phyloP scores from a whole-genome alignment of 2,797 vertebrate species.

The Phylloscopus collybita region DNA sequence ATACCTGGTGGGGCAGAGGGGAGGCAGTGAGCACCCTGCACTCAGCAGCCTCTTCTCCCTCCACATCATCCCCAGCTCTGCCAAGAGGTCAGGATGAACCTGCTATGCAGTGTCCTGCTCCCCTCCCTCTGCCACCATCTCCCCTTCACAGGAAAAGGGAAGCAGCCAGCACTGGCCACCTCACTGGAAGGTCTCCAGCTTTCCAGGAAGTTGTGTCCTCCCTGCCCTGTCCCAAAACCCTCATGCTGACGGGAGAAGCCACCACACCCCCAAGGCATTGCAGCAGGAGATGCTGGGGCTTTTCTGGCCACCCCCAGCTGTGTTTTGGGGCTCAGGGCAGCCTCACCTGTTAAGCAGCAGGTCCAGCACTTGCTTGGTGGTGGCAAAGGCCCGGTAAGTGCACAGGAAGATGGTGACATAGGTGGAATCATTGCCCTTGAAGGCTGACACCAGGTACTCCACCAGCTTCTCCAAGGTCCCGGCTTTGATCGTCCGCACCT shows the following conservation, averaged over 20 bases:
- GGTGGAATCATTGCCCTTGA: constrained; percentile 95
- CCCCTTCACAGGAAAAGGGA: accelerated
- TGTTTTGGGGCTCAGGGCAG: not conserved
- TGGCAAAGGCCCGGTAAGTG: constrained; percentile 94
- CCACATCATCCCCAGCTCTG: not conserved
- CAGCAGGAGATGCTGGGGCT: not conserved
- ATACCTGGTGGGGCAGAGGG: constrained; percentile 77
- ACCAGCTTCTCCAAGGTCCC: constrained; percentile 97
- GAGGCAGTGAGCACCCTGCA: not conserved
- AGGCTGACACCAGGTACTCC: constrained; percentile 96
- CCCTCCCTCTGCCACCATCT: not conserved
- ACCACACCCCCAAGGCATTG: not conserved
- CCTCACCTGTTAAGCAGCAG: constrained; percentile 93
- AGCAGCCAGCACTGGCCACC: not conserved
- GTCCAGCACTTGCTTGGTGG: constrained; percentile 95
- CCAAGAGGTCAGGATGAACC: not conserved
- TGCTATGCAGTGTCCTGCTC: accelerated
- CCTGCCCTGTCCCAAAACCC: not conserved
- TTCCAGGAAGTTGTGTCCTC: not conserved
- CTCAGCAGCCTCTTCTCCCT: not conserved
- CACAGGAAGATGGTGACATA: constrained; percentile 98
- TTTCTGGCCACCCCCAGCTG: not conserved
- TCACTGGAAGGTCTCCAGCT: not conserved
- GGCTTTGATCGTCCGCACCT: constrained; percentile 95
- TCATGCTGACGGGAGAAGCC: not conserved